Evolutionary conservation across 2,888 invertebrate species (phyloP).

Genomic region (Cryptocephalus primarius): DNA sequence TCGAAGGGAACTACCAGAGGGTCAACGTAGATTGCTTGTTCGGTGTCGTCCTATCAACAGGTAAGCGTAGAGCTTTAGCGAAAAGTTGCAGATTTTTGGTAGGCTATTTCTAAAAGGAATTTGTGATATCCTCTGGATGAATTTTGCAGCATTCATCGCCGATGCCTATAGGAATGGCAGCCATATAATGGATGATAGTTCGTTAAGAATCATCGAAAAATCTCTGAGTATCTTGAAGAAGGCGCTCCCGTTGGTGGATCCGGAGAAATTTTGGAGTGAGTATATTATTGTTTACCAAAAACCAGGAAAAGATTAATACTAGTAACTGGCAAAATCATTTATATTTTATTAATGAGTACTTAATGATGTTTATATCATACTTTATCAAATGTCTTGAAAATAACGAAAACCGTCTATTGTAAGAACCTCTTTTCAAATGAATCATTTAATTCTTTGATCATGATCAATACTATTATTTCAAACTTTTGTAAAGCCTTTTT

Average conservation of each 20-base stretch:
- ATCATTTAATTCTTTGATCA: too few species aligned
- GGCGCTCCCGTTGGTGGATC: constrained; percentile 2
- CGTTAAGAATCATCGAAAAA: constrained; percentile 10
- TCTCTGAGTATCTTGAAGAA: constrained; percentile 11
- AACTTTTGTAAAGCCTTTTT: too few species aligned
- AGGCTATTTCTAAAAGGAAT: background rate
- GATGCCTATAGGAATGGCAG: constrained; percentile 16
- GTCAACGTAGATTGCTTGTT: constrained; percentile 22
- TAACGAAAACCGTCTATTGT: too few species aligned
- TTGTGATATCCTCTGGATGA: too few species aligned
- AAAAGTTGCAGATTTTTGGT: background rate
- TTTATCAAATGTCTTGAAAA: too few species aligned
- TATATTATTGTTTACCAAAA: too few species aligned
- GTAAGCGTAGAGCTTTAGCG: constrained; percentile 10
- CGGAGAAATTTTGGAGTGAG: background rate
- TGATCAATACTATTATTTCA: too few species aligned
- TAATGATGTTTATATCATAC: too few species aligned
- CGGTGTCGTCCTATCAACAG: constrained; percentile 20
- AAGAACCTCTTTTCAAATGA: too few species aligned
- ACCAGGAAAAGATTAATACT: too few species aligned
- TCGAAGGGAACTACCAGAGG: constrained; percentile 15
- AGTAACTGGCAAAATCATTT: too few species aligned
- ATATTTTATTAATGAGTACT: too few species aligned
- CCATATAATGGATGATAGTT: constrained; percentile 15
- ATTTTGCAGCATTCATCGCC: constrained; percentile 16